Evolutionary conservation across 2,113 vertebrate genomes (phyloP), one percentile per base, ranked within the genome.

Genomic region (Chaetops frenatus): DNA sequence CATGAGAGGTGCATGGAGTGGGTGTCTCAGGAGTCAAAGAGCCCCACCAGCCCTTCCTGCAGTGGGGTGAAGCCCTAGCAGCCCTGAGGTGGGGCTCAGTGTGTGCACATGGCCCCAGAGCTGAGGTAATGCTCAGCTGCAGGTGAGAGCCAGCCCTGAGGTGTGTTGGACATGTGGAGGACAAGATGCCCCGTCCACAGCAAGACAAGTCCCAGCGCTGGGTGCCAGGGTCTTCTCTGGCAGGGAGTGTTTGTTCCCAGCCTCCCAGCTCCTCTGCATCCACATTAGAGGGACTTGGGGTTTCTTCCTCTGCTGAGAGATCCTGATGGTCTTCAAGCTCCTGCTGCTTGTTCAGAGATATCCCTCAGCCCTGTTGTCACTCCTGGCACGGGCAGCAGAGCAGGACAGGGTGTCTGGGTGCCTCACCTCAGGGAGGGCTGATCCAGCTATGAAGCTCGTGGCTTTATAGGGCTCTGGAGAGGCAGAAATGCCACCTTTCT

Each of bases 1-100:
- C 24, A 17, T 0, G 1, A 86, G 54, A 61, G 64, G 21, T 54
- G 33, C 7, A 12, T 12, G 58, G 16, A 0, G 2, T 50, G 18
- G 1, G 4, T 20, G 16, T 17, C 15, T 74, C 9, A 1, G 36
- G 36, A 13, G 17, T 17, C 33, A 13, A 72, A 53, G 10, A 65
- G 33, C 29, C 25, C 60, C 38, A 71, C 14, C 31, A 66, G 33
- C 31, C 64, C 35, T 47, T 45, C 25, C 56, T 62, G 47, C 8
- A 28, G 28, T 15, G 36, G 25, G 27, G 7, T 29, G 20, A 67
- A 81, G 44, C 31, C 48, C 14, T 33, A 73, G 74, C 14, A 89
- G 11, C 10, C 45, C 38, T 0, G 1, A 25, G 10, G 12, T 1
- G 67, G 57, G 44, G 20, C 36, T 79, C 9, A 16, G 45, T 10